phyloP scores from a whole-genome alignment of 2,113 vertebrate species.

The Periophthalmodon schlosseri region DNA sequence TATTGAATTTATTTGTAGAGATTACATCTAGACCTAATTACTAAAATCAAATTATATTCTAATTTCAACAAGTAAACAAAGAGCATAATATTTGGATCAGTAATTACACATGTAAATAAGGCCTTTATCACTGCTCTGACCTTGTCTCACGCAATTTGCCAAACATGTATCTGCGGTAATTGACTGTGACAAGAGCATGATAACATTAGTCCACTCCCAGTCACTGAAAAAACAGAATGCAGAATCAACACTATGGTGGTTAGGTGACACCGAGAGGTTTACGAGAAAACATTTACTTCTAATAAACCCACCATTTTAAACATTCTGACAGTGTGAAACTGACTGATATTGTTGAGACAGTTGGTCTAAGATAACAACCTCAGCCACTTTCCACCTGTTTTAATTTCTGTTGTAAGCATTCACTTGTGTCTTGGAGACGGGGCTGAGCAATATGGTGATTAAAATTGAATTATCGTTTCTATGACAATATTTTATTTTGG shows the following conservation, averaged over 20 bases:
- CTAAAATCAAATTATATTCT: slow-evolving; percentile 35
- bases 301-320: neutral
- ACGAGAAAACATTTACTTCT: no score
- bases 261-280: slow-evolving; percentile 29
- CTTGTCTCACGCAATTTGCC: slow-evolving; percentile 22
- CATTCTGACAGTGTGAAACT: neutral
- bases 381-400: no score
- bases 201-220: slow-evolving; percentile 44
- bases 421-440: neutral
- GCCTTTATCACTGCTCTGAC: slow-evolving; percentile 45
- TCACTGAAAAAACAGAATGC: slow-evolving; percentile 45
- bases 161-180: slow-evolving; percentile 39
- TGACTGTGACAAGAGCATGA: slow-evolving; percentile 50
- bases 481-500: neutral
- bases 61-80: slow-evolving; percentile 39
- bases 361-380: neutral
- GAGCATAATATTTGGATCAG: slow-evolving; percentile 1
- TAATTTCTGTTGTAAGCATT: neutral
- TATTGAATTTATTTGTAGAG: slow-evolving; percentile 27
- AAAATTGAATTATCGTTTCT: no score
- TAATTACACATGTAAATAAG: slow-evolving; percentile 24
- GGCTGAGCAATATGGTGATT: no score
- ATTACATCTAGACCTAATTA: slow-evolving; percentile 32
- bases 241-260: slow-evolving; percentile 28
- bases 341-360: no score